Percentiles rank a stretch among this genome's conserved stretches.
phyloP scores from a whole-genome alignment of 2,113 vertebrate genomes.

The Colossoma macropomum region DNA sequence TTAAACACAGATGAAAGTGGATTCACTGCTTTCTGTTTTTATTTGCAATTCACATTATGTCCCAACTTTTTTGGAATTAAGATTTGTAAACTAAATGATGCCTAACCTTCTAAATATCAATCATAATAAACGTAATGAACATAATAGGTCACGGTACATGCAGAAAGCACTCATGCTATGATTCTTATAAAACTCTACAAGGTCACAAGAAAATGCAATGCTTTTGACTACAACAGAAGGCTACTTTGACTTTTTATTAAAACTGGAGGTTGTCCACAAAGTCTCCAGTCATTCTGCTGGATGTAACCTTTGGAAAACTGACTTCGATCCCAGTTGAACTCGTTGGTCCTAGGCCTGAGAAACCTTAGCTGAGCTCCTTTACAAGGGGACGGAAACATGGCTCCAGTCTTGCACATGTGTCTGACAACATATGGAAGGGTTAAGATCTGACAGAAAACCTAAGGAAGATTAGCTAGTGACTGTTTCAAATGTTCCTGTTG shows the following conservation, averaged over 20 bases:
- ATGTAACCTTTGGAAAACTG: conserved; percentile 31
- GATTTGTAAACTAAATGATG: too few relatives aligned
- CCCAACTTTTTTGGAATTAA: too few relatives aligned
- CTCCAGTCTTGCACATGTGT: conserved; percentile 11
- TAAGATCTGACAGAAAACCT: conserved; percentile 22
- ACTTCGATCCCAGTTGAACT: conserved; percentile 20
- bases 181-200: too few relatives aligned
- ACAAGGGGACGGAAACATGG: conserved; percentile 37
- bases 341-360: conserved; percentile 26
- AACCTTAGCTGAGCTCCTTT: conserved; percentile 33
- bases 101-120: too few relatives aligned
- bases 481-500: conserved; percentile 42
- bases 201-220: too few relatives aligned
- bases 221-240: too few relatives aligned
- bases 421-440: conserved; percentile 41
- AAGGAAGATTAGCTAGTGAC: conserved; percentile 38
- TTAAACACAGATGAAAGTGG: too few relatives aligned
- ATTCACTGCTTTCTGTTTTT: too few relatives aligned
- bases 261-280: neutral
- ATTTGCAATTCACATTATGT: too few relatives aligned
- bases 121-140: too few relatives aligned
- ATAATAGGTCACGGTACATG: too few relatives aligned
- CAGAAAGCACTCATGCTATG: too few relatives aligned
- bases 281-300: conserved; percentile 8
- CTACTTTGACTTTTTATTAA: neutral